Percentiles rank a stretch among this genome's conserved stretches.
Conservation (phyloP, 2,888 invertebrate genomes). For the Euplexia lucipara region DNA sequence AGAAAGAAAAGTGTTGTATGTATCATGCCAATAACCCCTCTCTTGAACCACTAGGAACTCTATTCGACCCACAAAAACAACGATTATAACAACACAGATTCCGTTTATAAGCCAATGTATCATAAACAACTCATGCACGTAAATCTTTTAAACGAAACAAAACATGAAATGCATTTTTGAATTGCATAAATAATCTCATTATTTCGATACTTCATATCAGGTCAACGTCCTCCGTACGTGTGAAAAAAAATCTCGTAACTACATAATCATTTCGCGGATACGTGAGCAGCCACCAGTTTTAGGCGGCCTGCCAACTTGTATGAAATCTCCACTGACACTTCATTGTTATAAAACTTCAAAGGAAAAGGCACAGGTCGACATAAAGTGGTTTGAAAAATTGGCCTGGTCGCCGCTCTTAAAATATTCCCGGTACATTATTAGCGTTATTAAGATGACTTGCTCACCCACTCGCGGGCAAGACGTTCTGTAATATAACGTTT, state of each 20-base stretch:
- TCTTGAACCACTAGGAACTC: constrained; percentile 4
- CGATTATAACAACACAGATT: constrained; percentile 26
- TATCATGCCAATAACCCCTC: constrained; percentile 18
- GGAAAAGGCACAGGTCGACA: constrained; percentile 56
- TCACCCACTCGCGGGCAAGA: constrained; percentile 69
- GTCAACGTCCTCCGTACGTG: constrained; percentile 67
- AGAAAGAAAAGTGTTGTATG: not conserved
- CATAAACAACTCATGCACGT: constrained; percentile 43
- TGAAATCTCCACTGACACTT: constrained; percentile 34
- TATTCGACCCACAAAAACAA: constrained; percentile 25
- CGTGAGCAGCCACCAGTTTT: constrained; percentile 56
- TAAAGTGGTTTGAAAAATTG: constrained; percentile 68
- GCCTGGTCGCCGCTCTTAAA: constrained; percentile 71
- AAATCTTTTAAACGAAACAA: constrained; percentile 49
- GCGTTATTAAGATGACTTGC: constrained; percentile 73
- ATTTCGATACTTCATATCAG: constrained; percentile 64
- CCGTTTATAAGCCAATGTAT: constrained; percentile 34
- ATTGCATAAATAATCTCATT: constrained; percentile 69
- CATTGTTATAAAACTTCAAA: constrained; percentile 49
- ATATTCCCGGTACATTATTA: constrained; percentile 75
- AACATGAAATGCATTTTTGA: constrained; percentile 65
- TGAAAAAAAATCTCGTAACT: constrained; percentile 55
- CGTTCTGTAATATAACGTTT: constrained; percentile 70
- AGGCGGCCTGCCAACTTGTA: constrained; percentile 58
- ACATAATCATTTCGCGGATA: constrained; percentile 65